Evolutionary conservation across 2,113 vertebrate genomes (phyloP).

Genomic region (Neodon shergylaensis): DNA sequence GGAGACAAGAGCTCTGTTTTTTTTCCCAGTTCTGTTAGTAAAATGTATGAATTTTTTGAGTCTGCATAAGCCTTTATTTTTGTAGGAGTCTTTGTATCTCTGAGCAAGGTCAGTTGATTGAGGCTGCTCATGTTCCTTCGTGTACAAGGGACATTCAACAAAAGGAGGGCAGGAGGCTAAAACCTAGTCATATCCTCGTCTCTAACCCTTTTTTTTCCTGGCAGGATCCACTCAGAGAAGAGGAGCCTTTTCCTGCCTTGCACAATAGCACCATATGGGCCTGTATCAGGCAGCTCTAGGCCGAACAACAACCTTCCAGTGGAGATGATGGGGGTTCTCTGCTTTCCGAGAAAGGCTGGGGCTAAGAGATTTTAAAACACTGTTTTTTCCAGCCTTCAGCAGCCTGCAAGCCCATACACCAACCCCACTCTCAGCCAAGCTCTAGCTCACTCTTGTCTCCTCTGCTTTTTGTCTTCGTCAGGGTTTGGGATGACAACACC

Average conservation of each 20-base stretch:
- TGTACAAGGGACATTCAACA: not conserved
- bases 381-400: not conserved
- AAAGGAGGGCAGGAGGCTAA: not conserved
- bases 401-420: not conserved
- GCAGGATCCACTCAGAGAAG: not conserved
- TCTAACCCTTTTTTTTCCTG: not conserved
- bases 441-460: constrained; percentile 67
- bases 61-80: not conserved
- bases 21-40: not conserved
- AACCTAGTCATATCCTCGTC: not conserved
- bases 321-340: not conserved
- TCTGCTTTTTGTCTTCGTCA: constrained; percentile 83
- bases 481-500: constrained; percentile 99
- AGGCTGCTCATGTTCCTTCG: not conserved
- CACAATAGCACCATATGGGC: fast-evolving
- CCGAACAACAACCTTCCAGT: not conserved
- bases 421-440: not conserved
- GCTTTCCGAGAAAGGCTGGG: not conserved
- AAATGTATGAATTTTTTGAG: not conserved
- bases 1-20: not conserved
- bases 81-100: not conserved
- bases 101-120: not conserved
- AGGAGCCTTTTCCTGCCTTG: not conserved
- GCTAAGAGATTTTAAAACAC: not conserved
- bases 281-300: not conserved